Conservation (phyloP, 2,888 invertebrate genomes). For the Lasius fuliginosus region DNA sequence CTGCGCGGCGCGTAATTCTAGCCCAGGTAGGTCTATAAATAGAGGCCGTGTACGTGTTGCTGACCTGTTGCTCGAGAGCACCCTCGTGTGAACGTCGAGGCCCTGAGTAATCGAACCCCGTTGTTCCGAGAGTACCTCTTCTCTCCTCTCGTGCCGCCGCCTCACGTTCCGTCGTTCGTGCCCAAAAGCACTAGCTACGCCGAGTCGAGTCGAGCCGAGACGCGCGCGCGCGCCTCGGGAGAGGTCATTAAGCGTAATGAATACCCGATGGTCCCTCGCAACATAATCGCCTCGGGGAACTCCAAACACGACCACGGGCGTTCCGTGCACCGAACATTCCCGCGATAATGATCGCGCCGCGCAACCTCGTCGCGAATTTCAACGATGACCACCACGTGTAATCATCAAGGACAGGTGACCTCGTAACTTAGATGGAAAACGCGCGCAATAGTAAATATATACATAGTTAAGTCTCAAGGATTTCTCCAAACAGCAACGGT, state of each 20-base stretch:
- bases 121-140: constrained; percentile 67
- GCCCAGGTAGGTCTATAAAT: constrained; percentile 81
- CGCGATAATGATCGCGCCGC: constrained; percentile 64
- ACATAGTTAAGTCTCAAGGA: background rate
- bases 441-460: background rate
- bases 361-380: constrained; percentile 41
- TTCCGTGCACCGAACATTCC: constrained; percentile 36
- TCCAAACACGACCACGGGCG: constrained; percentile 61
- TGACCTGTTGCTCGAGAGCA: constrained; percentile 82
- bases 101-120: constrained; percentile 81
- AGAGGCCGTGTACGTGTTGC: constrained; percentile 78
- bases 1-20: constrained; percentile 79
- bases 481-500: constrained; percentile 37
- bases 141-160: constrained; percentile 51
- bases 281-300: constrained; percentile 70
- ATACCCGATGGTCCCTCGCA: constrained; percentile 75
- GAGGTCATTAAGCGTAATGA: constrained; percentile 77
- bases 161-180: constrained; percentile 75
- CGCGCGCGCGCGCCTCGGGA: constrained; percentile 42
- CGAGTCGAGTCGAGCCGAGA: constrained; percentile 31
- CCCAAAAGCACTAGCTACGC: constrained; percentile 73
- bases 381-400: constrained; percentile 22
- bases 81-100: constrained; percentile 82
- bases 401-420: constrained; percentile 20
- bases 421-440: background rate